These are phyloP conservation scores for Microcebus tavaratra DNA, from an alignment of 2,113 vertebrate species.

Conservation along the genomic window DNA sequence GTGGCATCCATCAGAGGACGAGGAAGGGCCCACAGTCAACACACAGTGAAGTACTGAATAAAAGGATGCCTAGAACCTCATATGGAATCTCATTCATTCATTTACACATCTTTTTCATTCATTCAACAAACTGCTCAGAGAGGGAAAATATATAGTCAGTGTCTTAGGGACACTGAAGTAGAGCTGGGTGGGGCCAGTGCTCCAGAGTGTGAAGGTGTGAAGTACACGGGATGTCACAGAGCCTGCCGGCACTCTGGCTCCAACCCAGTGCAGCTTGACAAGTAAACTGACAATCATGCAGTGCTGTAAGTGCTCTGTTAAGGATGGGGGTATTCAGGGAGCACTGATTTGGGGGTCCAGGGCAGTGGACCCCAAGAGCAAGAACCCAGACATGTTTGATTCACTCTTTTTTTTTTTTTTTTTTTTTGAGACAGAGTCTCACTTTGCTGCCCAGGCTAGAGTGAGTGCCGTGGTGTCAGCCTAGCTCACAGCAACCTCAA, in stretches of 20 bases:
- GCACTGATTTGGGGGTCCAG: neutral
- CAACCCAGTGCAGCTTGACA: neutral
- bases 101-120: neutral
- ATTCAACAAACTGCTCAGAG: neutral
- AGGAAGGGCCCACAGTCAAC: neutral
- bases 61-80: neutral
- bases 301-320: neutral
- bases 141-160: neutral
- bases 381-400: neutral
- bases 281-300: neutral
- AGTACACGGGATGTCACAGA: no score
- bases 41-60: neutral
- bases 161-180: neutral
- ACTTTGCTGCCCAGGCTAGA: no score
- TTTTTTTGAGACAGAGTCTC: no score
- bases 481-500: no score
- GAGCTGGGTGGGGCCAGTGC: no score
- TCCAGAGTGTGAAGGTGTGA: no score
- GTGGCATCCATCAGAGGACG: neutral
- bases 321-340: neutral
- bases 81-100: neutral
- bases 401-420: no score
- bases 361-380: neutral
- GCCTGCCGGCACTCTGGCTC: no score
- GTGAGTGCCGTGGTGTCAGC: no score